phyloP scores from a whole-genome alignment of 92 coral and sea anemone genomes.

The Palythoa grandis region DNA sequence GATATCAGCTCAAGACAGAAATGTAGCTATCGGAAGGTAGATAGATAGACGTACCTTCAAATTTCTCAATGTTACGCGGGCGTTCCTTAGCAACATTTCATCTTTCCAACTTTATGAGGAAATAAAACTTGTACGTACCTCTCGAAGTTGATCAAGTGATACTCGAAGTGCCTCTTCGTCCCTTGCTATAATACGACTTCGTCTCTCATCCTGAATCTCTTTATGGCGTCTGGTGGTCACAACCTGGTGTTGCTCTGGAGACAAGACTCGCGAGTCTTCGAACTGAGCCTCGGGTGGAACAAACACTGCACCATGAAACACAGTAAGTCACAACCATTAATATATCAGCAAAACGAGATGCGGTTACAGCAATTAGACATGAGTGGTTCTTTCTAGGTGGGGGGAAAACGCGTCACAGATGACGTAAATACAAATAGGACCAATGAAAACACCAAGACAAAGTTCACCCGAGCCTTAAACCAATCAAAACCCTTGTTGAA shows the following conservation, averaged over 20 bases:
- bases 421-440: no score
- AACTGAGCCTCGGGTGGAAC: constrained; percentile 42
- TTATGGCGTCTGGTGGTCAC: constrained; percentile 26
- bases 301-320: constrained; percentile 21
- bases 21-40: no score
- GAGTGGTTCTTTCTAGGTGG: no score
- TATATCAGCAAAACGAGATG: not conserved
- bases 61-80: no score
- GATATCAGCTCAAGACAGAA: no score
- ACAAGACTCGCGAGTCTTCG: constrained; percentile 37
- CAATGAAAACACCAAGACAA: not conserved
- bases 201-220: constrained; percentile 34
- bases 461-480: not conserved
- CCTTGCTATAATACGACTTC: constrained; percentile 41
- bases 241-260: constrained; percentile 45
- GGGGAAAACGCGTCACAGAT: no score
- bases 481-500: no score
- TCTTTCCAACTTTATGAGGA: not conserved
- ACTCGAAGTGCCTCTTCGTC: constrained; percentile 81
- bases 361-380: not conserved
- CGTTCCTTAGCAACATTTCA: no score
- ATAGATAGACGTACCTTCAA: no score
- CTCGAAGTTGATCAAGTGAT: constrained; percentile 81
- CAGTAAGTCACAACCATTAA: not conserved
- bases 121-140: constrained; percentile 42